Percentiles rank a stretch among this genome's conserved stretches.
These are phyloP conservation scores for Helicolenus hilgendorfi DNA, from an alignment of 2,797 vertebrate species.

Conservation along the genomic window DNA sequence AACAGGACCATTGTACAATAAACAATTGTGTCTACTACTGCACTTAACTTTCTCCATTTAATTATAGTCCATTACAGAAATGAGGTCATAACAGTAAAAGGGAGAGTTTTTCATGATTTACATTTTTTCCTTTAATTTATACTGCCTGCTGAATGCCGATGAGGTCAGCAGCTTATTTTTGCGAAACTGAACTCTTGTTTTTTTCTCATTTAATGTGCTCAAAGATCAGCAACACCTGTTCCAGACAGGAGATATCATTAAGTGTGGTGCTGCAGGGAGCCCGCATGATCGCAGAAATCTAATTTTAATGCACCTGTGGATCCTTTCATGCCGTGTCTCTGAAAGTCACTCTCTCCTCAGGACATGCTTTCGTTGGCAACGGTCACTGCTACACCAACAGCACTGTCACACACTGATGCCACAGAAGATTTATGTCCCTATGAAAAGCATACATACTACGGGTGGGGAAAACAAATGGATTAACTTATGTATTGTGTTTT, in stretches of 20 bases:
- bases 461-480: no score
- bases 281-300: conserved; percentile 10
- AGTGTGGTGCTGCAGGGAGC: background rate
- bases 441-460: background rate
- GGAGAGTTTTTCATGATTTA: background rate
- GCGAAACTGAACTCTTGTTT: conserved; percentile 12
- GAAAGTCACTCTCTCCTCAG: conserved; percentile 23
- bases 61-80: conserved; percentile 55
- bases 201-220: background rate
- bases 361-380: background rate
- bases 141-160: background rate
- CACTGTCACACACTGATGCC: background rate
- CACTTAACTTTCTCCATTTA: conserved; percentile 33
- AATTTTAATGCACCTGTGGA: conserved; percentile 22
- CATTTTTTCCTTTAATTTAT: background rate
- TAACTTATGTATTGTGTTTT: no score
- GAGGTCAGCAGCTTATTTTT: conserved; percentile 3
- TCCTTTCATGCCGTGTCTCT: background rate
- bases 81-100: conserved; percentile 26
- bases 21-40: conserved; percentile 14
- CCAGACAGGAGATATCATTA: background rate
- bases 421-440: background rate
- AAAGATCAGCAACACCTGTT: conserved; percentile 15
- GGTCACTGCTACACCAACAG: background rate
- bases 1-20: conserved; percentile 12